phyloP scores from a whole-genome alignment of 2,888 invertebrate genomes.

The Parasteatoda lunata region DNA sequence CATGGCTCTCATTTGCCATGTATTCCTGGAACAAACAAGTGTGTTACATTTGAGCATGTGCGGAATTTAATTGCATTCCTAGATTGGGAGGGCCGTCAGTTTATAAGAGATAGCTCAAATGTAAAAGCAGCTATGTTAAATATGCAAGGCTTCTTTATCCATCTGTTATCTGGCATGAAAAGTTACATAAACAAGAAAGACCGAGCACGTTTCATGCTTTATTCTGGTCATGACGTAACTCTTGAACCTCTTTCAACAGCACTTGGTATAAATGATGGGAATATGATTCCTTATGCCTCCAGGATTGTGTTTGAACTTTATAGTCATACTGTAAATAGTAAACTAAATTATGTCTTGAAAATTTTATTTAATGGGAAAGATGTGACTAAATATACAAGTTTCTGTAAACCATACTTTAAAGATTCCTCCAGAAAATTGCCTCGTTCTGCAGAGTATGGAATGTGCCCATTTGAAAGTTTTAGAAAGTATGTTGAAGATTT shows the following conservation, averaged over 20 bases:
- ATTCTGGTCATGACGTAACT: slow-evolving; percentile 94
- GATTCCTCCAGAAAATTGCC: slow-evolving; percentile 73
- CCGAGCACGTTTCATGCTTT: slow-evolving; percentile 84
- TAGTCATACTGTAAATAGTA: slow-evolving; percentile 76
- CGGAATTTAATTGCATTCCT: slow-evolving; percentile 86
- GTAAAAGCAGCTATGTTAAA: slow-evolving; percentile 81
- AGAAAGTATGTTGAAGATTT: slow-evolving; percentile 91
- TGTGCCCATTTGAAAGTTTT: slow-evolving; percentile 91
- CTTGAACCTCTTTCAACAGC: slow-evolving; percentile 87
- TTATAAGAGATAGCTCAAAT: slow-evolving; percentile 74
- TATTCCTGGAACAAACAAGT: slow-evolving; percentile 72
- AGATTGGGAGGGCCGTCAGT: slow-evolving; percentile 84
- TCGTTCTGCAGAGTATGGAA: slow-evolving; percentile 70
- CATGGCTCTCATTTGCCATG: slow-evolving; percentile 89
- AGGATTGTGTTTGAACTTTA: slow-evolving; percentile 92
- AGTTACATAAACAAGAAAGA: slow-evolving; percentile 75
- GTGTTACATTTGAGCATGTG: slow-evolving; percentile 82
- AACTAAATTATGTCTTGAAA: slow-evolving; percentile 83
- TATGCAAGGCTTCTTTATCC: slow-evolving; percentile 88
- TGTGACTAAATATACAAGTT: slow-evolving; percentile 85
- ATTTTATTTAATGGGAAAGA: slow-evolving; percentile 90
- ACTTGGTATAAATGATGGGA: slow-evolving; percentile 81
- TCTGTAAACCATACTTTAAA: slow-evolving; percentile 79
- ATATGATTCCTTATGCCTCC: slow-evolving; percentile 87
- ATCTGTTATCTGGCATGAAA: slow-evolving; percentile 87